Base-by-base conservation (phyloP, 2,888 invertebrate genomes). In the Drosophila picticornis region DNA sequence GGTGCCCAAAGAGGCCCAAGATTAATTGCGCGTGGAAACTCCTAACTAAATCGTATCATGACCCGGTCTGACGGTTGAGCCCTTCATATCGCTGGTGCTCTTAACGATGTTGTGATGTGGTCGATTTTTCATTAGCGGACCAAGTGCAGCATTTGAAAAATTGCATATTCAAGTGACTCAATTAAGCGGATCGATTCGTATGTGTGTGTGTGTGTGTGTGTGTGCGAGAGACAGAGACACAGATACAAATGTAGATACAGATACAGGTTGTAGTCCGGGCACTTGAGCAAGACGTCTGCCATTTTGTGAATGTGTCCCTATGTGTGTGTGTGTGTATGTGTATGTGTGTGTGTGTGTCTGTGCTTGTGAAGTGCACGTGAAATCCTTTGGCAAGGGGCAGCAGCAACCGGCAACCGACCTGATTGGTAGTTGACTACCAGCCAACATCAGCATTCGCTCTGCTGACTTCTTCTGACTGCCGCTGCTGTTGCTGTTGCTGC, bases 1-100 rank as follows among this genome's bases (percentile, higher is more conserved):
- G 83, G 43, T 57, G 51, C 48, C 60, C 56, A 71, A 73, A 81
- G 70, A 60, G 77, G 72, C 65, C 34, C 78, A 91, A 91, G 92
- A 91, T 91, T 92, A 90, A 92, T 92, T 92, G 87, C 86, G 77
- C 90, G 83, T 84, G 86, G 91, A 91, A 91, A 91, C 87, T 84
- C 83, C 83, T 92, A 92, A 91, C 92, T 91, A 91, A 91, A 91
- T 91, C 83, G 88, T 92, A 91, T 88, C 80, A 88, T 71, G 83
- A 63, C 38, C 53, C 63, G 46, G 51, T 29, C 25, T n/a, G 50
- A 36, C 51, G 19, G 60, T 36, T 58, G 50, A 55, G 22, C 16
- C 10, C 53, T 13, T 16, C 27, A 11, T 32, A 46, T 53, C 46
- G 51, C 50, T 69, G 64, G 67, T 55, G 62, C 73, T 61, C 82